A percentile compares a stretch with the other conserved stretches of the same genome.
Evolutionary conservation across 2,113 vertebrate species (phyloP).

Genomic region (Elachura formosa): DNA sequence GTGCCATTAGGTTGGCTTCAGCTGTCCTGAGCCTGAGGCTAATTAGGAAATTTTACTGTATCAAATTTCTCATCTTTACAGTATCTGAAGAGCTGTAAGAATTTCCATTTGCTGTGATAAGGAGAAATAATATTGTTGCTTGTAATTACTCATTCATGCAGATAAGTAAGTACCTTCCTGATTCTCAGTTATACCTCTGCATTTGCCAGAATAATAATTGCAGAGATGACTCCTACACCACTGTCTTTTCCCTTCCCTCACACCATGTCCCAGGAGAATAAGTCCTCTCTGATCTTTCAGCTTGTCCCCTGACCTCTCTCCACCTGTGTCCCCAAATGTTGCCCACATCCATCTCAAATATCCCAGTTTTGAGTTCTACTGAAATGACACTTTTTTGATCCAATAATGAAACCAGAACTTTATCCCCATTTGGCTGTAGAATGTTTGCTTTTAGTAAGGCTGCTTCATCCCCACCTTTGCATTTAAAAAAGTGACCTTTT

Average conservation of each 20-base stretch:
- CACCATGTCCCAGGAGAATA: background rate
- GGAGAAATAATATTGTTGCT: background rate
- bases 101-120: slow-evolving; percentile 7
- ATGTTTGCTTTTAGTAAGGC: slow-evolving; percentile 23
- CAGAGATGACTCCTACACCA: background rate
- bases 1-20: background rate
- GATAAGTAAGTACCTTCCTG: background rate
- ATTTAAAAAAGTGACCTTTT: slow-evolving; percentile 32
- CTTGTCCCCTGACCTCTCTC: background rate
- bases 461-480: background rate
- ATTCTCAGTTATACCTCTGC: background rate
- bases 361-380: background rate
- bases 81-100: background rate
- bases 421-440: background rate
- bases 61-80: slow-evolving; percentile 8
- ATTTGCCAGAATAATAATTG: background rate
- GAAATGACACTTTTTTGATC: background rate
- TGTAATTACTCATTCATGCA: background rate
- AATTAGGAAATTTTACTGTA: background rate
- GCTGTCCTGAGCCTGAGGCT: background rate
- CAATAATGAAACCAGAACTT: background rate
- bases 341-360: background rate
- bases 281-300: background rate
- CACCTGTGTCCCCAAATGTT: background rate
- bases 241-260: background rate